Conservation (phyloP, 2,797 vertebrate species). For the Phataginus tetradactyla region DNA sequence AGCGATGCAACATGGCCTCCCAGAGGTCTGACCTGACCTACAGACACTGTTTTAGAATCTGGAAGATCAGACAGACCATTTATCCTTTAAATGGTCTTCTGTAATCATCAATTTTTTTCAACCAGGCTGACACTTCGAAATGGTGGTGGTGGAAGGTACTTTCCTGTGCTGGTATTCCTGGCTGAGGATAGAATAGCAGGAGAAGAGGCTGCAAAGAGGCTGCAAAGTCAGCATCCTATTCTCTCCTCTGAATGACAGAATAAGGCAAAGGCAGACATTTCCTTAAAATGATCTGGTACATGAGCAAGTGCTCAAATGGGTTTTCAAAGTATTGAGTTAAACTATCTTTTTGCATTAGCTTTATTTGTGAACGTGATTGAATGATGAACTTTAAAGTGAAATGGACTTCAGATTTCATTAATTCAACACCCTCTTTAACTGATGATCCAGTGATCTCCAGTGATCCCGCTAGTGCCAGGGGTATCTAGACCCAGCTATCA, state of each 20-base stretch:
- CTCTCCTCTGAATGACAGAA: not conserved
- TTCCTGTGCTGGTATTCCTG: not conserved
- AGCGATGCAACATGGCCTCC: not conserved
- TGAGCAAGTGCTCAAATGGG: not conserved
- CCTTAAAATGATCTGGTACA: not conserved
- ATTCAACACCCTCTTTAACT: not conserved
- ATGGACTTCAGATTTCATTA: not conserved
- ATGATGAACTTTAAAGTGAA: not conserved
- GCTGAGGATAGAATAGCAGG: not conserved
- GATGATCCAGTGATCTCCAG: not conserved
- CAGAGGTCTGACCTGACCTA: not conserved
- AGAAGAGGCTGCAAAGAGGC: not conserved
- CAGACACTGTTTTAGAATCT: not conserved
- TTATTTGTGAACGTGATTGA: not conserved
- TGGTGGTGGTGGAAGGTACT: not conserved
- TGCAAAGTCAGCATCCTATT: not conserved
- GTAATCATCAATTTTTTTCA: not conserved
- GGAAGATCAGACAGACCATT: not conserved
- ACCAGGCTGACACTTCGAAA: not conserved
- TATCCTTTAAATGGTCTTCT: constrained; percentile 31
- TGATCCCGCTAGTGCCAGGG: not conserved
- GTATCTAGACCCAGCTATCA: not conserved
- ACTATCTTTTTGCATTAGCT: not conserved
- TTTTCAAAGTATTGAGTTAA: not conserved
- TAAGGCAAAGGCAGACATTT: not conserved